phyloP scores from a whole-genome alignment of 2,113 vertebrate genomes.

The Calypte anna region DNA sequence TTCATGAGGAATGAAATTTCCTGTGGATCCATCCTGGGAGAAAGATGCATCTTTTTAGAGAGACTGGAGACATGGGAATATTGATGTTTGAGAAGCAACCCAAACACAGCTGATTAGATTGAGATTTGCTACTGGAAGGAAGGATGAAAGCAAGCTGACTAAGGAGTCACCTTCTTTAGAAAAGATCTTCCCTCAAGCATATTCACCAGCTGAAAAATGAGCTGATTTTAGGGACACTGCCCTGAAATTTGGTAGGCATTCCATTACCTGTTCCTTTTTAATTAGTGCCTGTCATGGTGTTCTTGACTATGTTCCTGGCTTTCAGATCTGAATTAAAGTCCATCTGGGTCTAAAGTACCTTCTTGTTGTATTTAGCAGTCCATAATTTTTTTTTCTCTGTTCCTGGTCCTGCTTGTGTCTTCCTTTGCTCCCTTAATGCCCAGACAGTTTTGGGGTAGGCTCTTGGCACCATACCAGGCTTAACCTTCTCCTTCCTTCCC shows the following conservation, averaged over 20 bases:
- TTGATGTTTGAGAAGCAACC: background rate
- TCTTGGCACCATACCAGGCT: background rate
- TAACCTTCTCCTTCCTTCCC: background rate
- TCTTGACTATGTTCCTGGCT: background rate
- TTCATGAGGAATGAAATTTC: background rate
- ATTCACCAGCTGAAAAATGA: background rate
- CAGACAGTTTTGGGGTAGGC: background rate
- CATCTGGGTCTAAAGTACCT: background rate
- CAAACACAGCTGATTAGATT: background rate
- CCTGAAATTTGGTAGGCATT: background rate
- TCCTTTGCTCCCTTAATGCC: background rate
- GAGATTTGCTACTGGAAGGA: background rate
- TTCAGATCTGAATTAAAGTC: background rate
- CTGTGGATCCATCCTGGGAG: background rate
- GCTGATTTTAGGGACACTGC: background rate
- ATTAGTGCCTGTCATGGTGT: background rate
- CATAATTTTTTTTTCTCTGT: background rate
- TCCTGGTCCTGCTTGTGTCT: background rate
- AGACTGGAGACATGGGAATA: background rate
- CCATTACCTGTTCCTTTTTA: background rate
- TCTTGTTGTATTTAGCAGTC: background rate
- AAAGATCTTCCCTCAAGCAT: background rate
- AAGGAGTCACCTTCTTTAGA: background rate
- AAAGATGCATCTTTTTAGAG: background rate
- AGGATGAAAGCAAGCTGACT: background rate